Percentiles rank a stretch among this genome's conserved stretches.
These are phyloP conservation scores for Discoglossus pictus DNA, from an alignment of 2,797 vertebrate genomes.

Conservation along the genomic window DNA sequence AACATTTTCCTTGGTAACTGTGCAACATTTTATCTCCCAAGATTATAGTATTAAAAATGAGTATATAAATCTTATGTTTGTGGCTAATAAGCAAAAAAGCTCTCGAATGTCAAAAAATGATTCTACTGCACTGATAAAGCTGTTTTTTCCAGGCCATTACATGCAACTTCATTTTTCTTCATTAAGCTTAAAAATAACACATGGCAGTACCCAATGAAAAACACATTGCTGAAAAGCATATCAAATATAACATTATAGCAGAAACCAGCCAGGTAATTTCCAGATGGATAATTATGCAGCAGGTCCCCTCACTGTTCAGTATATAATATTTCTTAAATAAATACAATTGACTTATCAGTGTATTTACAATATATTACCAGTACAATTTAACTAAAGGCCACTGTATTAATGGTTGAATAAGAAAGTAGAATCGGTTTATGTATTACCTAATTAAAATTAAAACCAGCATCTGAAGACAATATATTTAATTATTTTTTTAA, in stretches of 20 bases:
- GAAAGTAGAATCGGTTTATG: too few species aligned
- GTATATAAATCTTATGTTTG: slow-evolving; percentile 37
- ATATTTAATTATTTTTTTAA: too few species aligned
- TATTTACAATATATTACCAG: neutral
- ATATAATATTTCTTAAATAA: fast-evolving
- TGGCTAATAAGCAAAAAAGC: slow-evolving; percentile 38
- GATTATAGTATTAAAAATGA: slow-evolving; percentile 33
- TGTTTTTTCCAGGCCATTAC: neutral
- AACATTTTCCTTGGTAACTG: neutral
- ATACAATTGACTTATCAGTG: neutral
- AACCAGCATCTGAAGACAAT: too few species aligned
- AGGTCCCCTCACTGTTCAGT: fast-evolving
- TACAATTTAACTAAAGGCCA: too few species aligned
- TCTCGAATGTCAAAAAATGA: neutral
- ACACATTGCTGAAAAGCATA: slow-evolving; percentile 33
- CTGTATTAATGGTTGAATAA: too few species aligned
- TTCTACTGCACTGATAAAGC: neutral
- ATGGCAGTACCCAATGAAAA: neutral
- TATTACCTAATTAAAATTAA: too few species aligned
- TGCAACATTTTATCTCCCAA: slow-evolving; percentile 3
- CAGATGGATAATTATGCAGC: neutral
- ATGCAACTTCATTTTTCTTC: slow-evolving; percentile 40
- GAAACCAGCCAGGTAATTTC: neutral
- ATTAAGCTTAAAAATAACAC: slow-evolving; percentile 15
- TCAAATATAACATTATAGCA: neutral